Evolutionary conservation across 2,113 vertebrate genomes (phyloP).

Genomic region (Chionodraco myersi): DNA sequence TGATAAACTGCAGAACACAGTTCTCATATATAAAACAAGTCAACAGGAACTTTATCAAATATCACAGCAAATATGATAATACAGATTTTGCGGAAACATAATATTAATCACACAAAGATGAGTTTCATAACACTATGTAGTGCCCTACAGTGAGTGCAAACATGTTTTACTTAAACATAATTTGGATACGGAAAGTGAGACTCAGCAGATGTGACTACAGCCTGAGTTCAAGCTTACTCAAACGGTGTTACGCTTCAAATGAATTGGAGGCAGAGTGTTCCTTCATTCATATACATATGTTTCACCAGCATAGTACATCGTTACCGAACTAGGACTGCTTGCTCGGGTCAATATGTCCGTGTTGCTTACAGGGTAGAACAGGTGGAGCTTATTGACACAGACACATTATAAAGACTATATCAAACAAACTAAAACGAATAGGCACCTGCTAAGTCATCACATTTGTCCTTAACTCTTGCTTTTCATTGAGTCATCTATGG

Average conservation of each 20-base stretch:
- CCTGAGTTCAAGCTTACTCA: neutral
- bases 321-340: slow-evolving; percentile 20
- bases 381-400: neutral
- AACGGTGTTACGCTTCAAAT: neutral
- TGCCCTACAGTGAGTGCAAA: neutral
- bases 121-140: neutral
- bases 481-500: neutral
- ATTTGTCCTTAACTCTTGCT: no score
- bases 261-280: neutral
- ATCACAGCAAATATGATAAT: neutral
- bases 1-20: slow-evolving; percentile 18
- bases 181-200: neutral
- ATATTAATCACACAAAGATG: neutral
- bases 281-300: neutral
- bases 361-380: neutral
- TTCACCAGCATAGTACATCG: neutral
- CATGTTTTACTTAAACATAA: neutral
- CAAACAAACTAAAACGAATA: neutral
- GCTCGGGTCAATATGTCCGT: slow-evolving; percentile 18
- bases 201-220: neutral
- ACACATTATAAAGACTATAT: neutral
- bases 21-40: neutral
- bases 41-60: slow-evolving; percentile 3
- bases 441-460: neutral
- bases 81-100: neutral